Conservation (phyloP, 1,140 invertebrate species). For the Aphelinus certus region DNA sequence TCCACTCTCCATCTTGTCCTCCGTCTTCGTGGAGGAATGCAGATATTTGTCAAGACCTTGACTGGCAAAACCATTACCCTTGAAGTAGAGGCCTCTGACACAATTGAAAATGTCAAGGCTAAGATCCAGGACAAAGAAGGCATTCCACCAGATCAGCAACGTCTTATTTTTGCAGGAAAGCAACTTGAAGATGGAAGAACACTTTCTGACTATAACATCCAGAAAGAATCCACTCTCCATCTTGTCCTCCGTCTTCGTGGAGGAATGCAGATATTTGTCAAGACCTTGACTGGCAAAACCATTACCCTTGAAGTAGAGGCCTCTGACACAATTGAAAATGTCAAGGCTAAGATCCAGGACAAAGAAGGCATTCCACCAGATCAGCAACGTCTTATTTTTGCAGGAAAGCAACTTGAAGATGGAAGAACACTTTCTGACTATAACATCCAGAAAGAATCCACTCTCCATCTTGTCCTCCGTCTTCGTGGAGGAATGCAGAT, state of each 20-base stretch:
- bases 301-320: conserved; percentile 74
- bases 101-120: conserved; percentile 81
- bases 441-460: conserved; percentile 82
- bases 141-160: conserved; percentile 77
- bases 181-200: conserved; percentile 75
- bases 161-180: conserved; percentile 75
- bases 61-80: conserved; percentile 78
- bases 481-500: conserved; percentile 76
- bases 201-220: conserved; percentile 76
- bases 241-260: conserved; percentile 76
- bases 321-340: conserved; percentile 80
- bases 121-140: conserved; percentile 79
- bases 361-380: conserved; percentile 77
- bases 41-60: conserved; percentile 74
- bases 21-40: conserved; percentile 74
- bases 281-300: conserved; percentile 78
- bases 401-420: conserved; percentile 77
- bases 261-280: conserved; percentile 76
- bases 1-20: conserved; percentile 81
- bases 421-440: conserved; percentile 72
- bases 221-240: conserved; percentile 81
- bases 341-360: conserved; percentile 79
- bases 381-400: conserved; percentile 77
- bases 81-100: conserved; percentile 78
- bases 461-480: conserved; percentile 75